A percentile compares a stretch with the other conserved stretches of the same genome.
Evolutionary conservation across 2,113 vertebrate species (phyloP).

Genomic region (Psilopogon haemacephalus): DNA sequence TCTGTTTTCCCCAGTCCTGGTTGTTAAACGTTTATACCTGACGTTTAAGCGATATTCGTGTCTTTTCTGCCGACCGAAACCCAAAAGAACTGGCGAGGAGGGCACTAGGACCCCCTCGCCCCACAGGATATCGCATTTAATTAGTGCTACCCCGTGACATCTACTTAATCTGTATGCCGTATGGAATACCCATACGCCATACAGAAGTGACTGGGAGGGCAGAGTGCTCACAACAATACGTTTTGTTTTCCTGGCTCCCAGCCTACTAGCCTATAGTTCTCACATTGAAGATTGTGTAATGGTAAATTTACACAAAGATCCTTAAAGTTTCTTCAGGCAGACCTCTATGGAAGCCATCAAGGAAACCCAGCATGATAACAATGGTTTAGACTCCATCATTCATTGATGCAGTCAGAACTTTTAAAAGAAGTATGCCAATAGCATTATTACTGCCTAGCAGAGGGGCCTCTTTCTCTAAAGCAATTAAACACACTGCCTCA

Average conservation of each 20-base stretch:
- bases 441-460: not conserved
- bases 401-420: not conserved
- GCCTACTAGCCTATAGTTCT: not conserved
- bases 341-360: not conserved
- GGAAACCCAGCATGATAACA: not conserved
- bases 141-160: no score
- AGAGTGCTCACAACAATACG: not conserved
- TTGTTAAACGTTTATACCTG: no score
- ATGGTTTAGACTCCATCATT: not conserved
- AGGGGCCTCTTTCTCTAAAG: not conserved
- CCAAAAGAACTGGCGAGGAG: no score
- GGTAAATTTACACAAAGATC: not conserved
- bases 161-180: no score
- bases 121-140: no score
- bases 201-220: not conserved
- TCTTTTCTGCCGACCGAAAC: no score
- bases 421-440: not conserved
- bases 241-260: not conserved
- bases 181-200: no score
- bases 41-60: no score
- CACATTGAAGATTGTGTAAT: fast-evolving
- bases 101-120: no score
- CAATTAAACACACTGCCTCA: not conserved
- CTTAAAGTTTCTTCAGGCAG: not conserved
- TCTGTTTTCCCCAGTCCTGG: no score